Percentiles rank a stretch among this genome's conserved stretches.
phyloP scores from a whole-genome alignment of 2,797 vertebrate species.

The Chaetophractus vellerosus region DNA sequence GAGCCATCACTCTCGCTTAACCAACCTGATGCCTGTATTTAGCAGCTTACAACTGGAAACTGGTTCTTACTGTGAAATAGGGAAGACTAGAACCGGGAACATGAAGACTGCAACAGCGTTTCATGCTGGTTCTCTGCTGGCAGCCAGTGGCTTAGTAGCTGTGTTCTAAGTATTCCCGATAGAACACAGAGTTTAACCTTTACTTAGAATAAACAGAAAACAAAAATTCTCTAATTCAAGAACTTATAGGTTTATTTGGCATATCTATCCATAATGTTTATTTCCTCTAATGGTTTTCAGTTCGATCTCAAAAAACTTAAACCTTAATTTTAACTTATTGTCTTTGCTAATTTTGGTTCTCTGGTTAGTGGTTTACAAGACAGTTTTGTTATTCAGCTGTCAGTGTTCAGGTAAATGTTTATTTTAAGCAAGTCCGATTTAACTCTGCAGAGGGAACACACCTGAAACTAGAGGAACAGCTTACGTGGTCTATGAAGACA shows the following conservation, averaged over 20 bases:
- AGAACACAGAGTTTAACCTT: not conserved
- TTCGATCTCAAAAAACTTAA: constrained; percentile 32
- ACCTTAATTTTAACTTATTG: not conserved
- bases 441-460: constrained; percentile 94
- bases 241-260: constrained; percentile 17
- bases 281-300: constrained; percentile 59
- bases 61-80: not conserved
- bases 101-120: not conserved
- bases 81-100: not conserved
- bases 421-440: constrained; percentile 51
- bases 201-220: constrained; percentile 2
- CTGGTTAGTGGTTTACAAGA: not conserved
- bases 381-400: not conserved
- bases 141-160: not conserved
- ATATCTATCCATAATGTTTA: not conserved
- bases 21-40: not conserved
- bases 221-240: constrained; percentile 45
- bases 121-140: constrained; percentile 29
- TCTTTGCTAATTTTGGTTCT: not conserved
- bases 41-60: not conserved
- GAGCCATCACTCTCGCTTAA: not conserved
- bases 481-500: constrained; percentile 99
- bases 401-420: not conserved
- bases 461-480: constrained; percentile 98
- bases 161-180: not conserved